Evolutionary conservation across 2,888 invertebrate genomes (phyloP), one percentile per base, ranked within the genome.

Genomic region (Lydus trimaculatus): DNA sequence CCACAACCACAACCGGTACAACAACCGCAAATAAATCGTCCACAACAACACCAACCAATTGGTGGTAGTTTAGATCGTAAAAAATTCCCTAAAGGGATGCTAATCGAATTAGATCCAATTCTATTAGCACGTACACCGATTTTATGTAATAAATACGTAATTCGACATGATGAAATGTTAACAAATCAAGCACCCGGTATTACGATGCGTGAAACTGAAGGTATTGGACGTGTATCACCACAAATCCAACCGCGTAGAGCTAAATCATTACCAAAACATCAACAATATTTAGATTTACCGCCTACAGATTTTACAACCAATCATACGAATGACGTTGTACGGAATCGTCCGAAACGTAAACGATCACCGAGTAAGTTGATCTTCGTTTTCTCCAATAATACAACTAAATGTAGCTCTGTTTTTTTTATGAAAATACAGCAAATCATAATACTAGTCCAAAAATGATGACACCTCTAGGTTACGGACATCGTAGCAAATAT

Each of bases 381-480:
- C 23, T 15, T 5, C n/a, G n/a, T n/a, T n/a, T n/a, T n/a, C n/a
- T n/a, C n/a, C 31, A 6, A 43, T 17, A 5, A 17, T 23, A 17
- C 6, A 33, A 11, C 9, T 28, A 39, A 39, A 17, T 43, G 62
- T 39, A 62, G 31, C 17, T 39, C 43, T 9, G 2, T 28, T 31
- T 31, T 33, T 36, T 58, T 61, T 11, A 31, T 60, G 11, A n/a
- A n/a, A n/a, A n/a, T 72, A 58, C 68, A 83, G 87, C 86, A 9
- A 86, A 86, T 0, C 76, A 77, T 59, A 76, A 77, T 61, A 78
- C 84, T 13, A 89, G 90, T 48, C 90, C 91, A 0, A 86, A 90
- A 62, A 90, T 91, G 73, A 91, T 91, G 90, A 90, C 91, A 0
- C 91, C 91, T 0, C 86, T 91, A 85, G 91, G 91, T 0, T 91